Base-by-base conservation (phyloP, 2,797 vertebrate species). In the Hirundo rustica region DNA sequence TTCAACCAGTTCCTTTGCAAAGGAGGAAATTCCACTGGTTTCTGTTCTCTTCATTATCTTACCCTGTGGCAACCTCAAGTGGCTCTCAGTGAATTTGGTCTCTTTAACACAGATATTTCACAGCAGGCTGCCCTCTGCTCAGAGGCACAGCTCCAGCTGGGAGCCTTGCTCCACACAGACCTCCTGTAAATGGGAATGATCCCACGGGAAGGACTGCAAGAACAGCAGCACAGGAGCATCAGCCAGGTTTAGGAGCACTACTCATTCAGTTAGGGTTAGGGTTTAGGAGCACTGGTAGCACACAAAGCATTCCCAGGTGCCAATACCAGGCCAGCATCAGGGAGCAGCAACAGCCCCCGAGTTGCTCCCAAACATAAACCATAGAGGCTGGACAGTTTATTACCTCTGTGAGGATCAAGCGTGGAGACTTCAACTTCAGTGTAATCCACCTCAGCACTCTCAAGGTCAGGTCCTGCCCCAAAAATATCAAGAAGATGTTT, bases 391-490 rank as follows among this genome's bases (percentile, higher is more conserved):
- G 38, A 48, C 2, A 73, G 55, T 50, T 67, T 11, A 76, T 98
- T 95, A 99, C 99, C 98, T 98, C 96, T 97, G 72, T 95, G 75
- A 85, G 97, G 92, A 67, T 98, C 98, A 13, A 97, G 90, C 20
- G 94, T 95, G 29, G 98, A 97, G 66, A 99, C 98, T 92, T 99
- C 98, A 82, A 99, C 99, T 96, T 99, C 99, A 6, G 99, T 99
- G 97, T 99, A 99, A 91, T 99, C 98, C 96, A 99, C 98, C 4
- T 99, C 98, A 13, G 89, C 82, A 92, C 85, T 97, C 92, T 97
- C 95, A 81, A 97, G 89, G 79, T 98, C 98, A 97, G 97, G 94
- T 94, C 96, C 97, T 98, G 95, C 79, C 95, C 86, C 86, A 88
- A 97, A 97, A 96, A 96, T 88, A 97, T 32, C 86, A 97, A 97